Conservation (phyloP, 1,140 invertebrate species). For the Cherax destructor region DNA sequence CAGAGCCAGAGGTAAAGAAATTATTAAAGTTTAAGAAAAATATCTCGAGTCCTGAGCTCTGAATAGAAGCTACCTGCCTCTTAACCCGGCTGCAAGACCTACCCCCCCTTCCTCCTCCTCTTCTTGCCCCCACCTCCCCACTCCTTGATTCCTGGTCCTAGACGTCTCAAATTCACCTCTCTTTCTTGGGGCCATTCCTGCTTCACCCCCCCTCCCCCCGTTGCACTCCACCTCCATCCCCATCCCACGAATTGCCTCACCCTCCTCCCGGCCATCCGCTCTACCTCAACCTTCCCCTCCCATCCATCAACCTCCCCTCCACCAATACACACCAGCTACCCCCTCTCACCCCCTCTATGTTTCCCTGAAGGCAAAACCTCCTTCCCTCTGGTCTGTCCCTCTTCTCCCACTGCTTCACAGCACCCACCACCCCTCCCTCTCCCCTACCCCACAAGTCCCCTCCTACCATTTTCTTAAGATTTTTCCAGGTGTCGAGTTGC, state of each 20-base stretch:
- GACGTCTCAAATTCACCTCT: constrained; percentile 47
- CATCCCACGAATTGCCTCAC: background rate
- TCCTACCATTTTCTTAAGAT: background rate
- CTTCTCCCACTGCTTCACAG: background rate
- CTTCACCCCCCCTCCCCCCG: background rate
- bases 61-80: constrained; percentile 59
- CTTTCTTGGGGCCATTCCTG: constrained; percentile 18
- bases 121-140: background rate
- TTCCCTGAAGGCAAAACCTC: no score
- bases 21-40: constrained; percentile 55
- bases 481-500: constrained; percentile 24
- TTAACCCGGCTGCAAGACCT: constrained; percentile 38
- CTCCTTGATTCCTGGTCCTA: constrained; percentile 8
- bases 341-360: background rate
- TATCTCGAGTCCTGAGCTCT: constrained; percentile 44
- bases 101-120: constrained; percentile 17
- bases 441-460: no score
- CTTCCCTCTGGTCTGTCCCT: no score
- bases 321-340: background rate
- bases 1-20: constrained; percentile 46
- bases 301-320: background rate
- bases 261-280: background rate
- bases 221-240: background rate
- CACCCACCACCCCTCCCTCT: background rate
- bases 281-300: background rate